Percentiles rank a stretch among this genome's conserved stretches.
Evolutionary conservation across 2,797 vertebrate genomes (phyloP).

Genomic region (Micrastur ruficollis): DNA sequence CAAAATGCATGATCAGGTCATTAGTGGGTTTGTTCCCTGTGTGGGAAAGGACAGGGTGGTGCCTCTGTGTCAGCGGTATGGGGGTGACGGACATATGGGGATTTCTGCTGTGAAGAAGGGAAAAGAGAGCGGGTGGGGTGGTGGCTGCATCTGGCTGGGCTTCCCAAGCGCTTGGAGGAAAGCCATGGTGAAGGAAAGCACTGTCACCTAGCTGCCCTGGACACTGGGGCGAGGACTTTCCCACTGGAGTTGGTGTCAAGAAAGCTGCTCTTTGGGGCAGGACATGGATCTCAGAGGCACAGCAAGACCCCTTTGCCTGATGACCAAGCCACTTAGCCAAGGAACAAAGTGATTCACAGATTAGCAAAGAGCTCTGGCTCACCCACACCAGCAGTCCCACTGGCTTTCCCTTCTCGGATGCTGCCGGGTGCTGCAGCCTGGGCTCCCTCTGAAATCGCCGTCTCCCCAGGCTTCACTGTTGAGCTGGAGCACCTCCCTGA

Average conservation of each 20-base stretch:
- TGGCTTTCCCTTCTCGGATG: rapidly evolving
- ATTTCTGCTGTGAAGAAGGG: background rate
- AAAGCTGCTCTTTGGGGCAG: background rate
- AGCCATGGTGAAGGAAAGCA: background rate
- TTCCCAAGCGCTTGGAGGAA: background rate
- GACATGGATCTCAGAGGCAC: background rate
- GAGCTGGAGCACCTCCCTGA: background rate
- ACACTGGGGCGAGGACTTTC: background rate
- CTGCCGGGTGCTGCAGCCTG: background rate
- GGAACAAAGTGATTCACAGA: background rate
- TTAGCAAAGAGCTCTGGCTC: background rate
- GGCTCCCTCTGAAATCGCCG: background rate
- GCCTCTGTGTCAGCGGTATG: background rate
- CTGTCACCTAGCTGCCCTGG: background rate
- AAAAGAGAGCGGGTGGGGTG: background rate
- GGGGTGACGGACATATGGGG: background rate
- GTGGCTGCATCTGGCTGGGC: background rate
- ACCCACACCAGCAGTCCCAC: background rate
- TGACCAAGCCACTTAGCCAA: background rate
- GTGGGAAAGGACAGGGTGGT: background rate
- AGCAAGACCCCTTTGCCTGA: background rate
- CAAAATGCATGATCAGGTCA: background rate
- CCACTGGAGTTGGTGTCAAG: background rate
- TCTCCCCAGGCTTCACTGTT: background rate
- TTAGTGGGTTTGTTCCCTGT: background rate